Evolutionary conservation across 2,113 vertebrate genomes (phyloP).

Genomic region (Todiramphus chloris): DNA sequence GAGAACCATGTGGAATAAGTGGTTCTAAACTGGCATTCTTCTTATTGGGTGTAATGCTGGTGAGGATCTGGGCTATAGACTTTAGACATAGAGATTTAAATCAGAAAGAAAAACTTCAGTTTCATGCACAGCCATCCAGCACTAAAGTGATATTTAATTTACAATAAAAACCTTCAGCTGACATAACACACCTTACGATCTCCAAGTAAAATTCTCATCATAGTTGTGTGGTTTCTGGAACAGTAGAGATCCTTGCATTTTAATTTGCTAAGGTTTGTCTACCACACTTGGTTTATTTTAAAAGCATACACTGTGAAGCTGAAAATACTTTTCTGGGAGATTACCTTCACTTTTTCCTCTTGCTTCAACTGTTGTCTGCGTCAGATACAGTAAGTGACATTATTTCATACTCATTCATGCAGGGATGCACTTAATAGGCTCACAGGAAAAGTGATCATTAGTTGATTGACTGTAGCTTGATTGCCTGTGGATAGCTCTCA

Average conservation of each 20-base stretch:
- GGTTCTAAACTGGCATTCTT: neutral
- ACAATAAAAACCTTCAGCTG: neutral
- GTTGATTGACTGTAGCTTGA: slow-evolving; percentile 42
- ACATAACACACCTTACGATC: neutral
- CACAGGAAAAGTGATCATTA: slow-evolving; percentile 23
- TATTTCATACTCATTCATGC: slow-evolving; percentile 55
- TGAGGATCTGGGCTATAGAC: neutral
- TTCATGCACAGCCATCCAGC: neutral
- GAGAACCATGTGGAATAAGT: neutral
- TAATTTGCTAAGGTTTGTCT: slow-evolving; percentile 33
- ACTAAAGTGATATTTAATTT: neutral
- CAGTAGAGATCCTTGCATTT: slow-evolving; percentile 4
- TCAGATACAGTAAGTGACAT: neutral
- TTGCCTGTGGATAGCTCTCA: slow-evolving; percentile 12
- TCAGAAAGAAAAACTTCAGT: neutral
- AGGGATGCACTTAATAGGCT: slow-evolving; percentile 27
- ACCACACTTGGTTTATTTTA: slow-evolving; percentile 17
- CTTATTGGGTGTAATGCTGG: neutral
- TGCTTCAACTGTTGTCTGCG: neutral
- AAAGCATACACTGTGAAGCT: slow-evolving; percentile 8
- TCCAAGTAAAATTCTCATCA: neutral
- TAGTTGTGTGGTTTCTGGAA: slow-evolving; percentile 2
- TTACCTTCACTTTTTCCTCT: slow-evolving; percentile 21
- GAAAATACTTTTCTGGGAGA: slow-evolving; percentile 44
- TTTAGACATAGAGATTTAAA: neutral